Evolutionary conservation across 2,888 invertebrate species (phyloP), one percentile per base, ranked within the genome.

Genomic region (Plebejus melissa): DNA sequence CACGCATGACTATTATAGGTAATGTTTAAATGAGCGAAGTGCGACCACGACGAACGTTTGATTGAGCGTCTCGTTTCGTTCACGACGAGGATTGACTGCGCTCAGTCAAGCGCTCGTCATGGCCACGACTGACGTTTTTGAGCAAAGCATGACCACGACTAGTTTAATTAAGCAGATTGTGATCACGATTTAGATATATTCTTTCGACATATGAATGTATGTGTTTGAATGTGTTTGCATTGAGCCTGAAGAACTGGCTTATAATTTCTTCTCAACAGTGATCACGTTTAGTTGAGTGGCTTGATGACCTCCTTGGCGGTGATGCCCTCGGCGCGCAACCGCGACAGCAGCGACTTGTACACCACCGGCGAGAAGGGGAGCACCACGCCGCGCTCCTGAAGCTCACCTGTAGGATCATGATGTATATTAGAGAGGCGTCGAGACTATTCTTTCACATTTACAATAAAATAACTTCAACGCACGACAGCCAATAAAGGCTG

Each of bases 301-400:
- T 83, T 85, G 54, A 83, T 83, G 38, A 88, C 87, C 81, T 93
- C 93, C 65, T 83, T 86, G 1, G 93, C 92, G 1, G 87, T 88
- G 79, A 99, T 95, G 46, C 99, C 99, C 88, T 99, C 98, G 50
- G 95, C 93, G 82, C 97, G 94, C 58, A 99, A 94, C 77, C 99
- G 94, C 57, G 96, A 96, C 77, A 99, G 91, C 87, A 99, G 96
- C 0, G 99, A 98, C 78, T 97, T 95, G 93, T 99, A 99, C 78
- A 99, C 98, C 77, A 98, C 98, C 0, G 97, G 96, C 0, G 97
- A 95, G 84, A 99, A 97, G 0, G 99, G 99, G 65, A 98, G 91
- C 22, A 99, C 96, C 79, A 98, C 97, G 4, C 99, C 99, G 77
- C 97, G 96, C 80, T 97, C 96, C 90, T 99, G 99, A 82, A 99